phyloP scores from a whole-genome alignment of 1,140 invertebrate genomes.

The Hyles vespertilio region DNA sequence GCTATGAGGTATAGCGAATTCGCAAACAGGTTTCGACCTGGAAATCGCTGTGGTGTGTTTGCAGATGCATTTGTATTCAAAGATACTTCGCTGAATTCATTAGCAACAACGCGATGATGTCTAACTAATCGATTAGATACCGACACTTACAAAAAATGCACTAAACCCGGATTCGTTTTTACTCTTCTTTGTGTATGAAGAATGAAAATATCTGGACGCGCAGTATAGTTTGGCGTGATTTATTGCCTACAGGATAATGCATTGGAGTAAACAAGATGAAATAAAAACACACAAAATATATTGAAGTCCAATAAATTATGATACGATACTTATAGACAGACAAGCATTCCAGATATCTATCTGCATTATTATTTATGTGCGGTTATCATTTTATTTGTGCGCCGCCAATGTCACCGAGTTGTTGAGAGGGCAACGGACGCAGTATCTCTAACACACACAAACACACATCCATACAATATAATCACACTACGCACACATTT shows the following conservation, averaged over 20 bases:
- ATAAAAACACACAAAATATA: constrained; percentile 4
- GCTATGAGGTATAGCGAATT: constrained; percentile 10
- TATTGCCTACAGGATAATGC: too few relatives aligned
- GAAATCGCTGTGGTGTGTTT: background rate
- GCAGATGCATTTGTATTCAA: too few relatives aligned
- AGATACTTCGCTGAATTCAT: too few relatives aligned
- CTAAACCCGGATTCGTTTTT: too few relatives aligned
- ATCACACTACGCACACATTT: constrained; percentile 13
- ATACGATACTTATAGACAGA: constrained; percentile 19
- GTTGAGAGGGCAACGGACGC: constrained; percentile 67
- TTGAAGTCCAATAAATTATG: constrained; percentile 3
- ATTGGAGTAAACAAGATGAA: background rate
- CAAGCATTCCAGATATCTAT: constrained; percentile 37
- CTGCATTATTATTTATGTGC: constrained; percentile 46
- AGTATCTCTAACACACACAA: constrained; percentile 49
- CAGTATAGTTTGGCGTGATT: constrained; percentile 7
- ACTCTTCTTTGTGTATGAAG: background rate
- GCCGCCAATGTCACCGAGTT: constrained; percentile 71
- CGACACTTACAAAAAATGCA: too few relatives aligned
- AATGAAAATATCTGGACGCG: background rate
- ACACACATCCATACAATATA: constrained; percentile 11
- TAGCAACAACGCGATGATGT: too few relatives aligned
- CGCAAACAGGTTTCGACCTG: constrained; percentile 15
- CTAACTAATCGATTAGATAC: too few relatives aligned
- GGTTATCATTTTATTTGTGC: constrained; percentile 66